Evolutionary conservation across 2,888 invertebrate species (phyloP).

Genomic region (Drosophila dives): DNA sequence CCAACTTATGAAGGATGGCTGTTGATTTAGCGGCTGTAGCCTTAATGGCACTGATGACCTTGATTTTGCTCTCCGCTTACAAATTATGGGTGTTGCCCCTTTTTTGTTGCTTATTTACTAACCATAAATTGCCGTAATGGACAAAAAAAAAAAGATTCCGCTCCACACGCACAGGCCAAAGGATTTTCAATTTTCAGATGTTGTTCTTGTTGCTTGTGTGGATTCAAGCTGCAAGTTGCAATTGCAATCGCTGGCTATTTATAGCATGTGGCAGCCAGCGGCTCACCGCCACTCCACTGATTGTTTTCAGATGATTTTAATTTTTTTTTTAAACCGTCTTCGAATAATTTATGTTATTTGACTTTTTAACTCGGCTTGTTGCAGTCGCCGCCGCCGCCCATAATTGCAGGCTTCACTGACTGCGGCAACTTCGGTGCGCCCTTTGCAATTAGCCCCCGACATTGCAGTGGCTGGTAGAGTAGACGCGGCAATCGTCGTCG

Average conservation of each 20-base stretch:
- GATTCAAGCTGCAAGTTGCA: constrained; percentile 17
- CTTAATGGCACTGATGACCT: constrained; percentile 28
- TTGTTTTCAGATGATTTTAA: constrained; percentile 58
- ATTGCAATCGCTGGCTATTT: constrained; percentile 42
- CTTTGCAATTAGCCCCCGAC: constrained; percentile 57
- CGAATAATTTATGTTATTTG: constrained; percentile 76
- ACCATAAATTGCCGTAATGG: constrained; percentile 68
- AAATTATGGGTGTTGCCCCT: constrained; percentile 32
- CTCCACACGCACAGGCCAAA: constrained; percentile 34
- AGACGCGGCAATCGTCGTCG: constrained; percentile 3
- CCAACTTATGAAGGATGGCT: neutral
- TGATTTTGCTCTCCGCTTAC: constrained; percentile 27
- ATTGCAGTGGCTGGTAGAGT: constrained; percentile 13
- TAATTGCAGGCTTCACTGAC: constrained; percentile 57
- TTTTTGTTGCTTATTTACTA: constrained; percentile 63
- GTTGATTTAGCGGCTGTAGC: neutral
- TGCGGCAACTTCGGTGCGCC: constrained; percentile 33
- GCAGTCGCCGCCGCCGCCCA: constrained; percentile 34
- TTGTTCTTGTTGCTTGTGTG: constrained; percentile 23
- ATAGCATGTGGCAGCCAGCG: constrained; percentile 30
- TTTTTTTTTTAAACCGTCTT: constrained; percentile 40
- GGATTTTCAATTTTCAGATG: constrained; percentile 60
- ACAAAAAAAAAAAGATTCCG: constrained; percentile 48
- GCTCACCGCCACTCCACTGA: constrained; percentile 40
- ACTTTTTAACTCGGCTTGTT: constrained; percentile 56